Evolutionary conservation across 2,113 vertebrate species (phyloP).

Genomic region (Bujurquina vittata): DNA sequence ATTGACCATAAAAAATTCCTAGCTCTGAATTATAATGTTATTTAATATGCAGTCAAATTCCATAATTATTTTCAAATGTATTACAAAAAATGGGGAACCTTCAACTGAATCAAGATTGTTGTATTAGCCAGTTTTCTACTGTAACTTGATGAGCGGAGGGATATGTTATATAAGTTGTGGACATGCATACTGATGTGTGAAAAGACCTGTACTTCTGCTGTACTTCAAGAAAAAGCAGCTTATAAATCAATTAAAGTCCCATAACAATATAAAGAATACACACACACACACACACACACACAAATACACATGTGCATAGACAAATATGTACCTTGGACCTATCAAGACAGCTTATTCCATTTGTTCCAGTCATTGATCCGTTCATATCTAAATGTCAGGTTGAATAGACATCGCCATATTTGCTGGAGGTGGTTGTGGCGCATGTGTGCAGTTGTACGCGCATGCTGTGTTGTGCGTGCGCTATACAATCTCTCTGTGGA

Average conservation of each 20-base stretch:
- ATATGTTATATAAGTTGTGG: constrained; percentile 23
- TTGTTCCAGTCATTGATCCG: constrained; percentile 69
- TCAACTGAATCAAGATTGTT: not conserved
- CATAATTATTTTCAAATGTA: not conserved
- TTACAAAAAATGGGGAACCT: not conserved
- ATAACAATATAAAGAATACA: constrained; percentile 9
- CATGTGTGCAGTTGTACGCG: not conserved
- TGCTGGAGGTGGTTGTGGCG: constrained; percentile 6
- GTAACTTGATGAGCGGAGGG: not conserved
- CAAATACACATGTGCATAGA: not conserved
- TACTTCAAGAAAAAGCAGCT: not conserved
- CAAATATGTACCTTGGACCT: constrained; percentile 35
- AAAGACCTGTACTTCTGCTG: not conserved
- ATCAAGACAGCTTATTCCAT: constrained; percentile 58
- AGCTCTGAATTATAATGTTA: not conserved
- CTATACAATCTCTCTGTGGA: constrained; percentile 43
- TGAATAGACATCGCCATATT: constrained; percentile 62
- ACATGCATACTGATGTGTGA: constrained; percentile 7
- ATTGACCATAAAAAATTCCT: not conserved
- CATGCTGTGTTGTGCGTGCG: constrained; percentile 12
- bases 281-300: not conserved
- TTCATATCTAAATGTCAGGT: constrained; percentile 72
- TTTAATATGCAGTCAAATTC: not conserved
- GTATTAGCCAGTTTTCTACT: not conserved
- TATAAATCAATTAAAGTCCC: constrained; percentile 33